Percentiles rank a stretch among this genome's conserved stretches.
Evolutionary conservation across 2,888 invertebrate species (phyloP).

Genomic region (Glyphotaelius pellucidus): DNA sequence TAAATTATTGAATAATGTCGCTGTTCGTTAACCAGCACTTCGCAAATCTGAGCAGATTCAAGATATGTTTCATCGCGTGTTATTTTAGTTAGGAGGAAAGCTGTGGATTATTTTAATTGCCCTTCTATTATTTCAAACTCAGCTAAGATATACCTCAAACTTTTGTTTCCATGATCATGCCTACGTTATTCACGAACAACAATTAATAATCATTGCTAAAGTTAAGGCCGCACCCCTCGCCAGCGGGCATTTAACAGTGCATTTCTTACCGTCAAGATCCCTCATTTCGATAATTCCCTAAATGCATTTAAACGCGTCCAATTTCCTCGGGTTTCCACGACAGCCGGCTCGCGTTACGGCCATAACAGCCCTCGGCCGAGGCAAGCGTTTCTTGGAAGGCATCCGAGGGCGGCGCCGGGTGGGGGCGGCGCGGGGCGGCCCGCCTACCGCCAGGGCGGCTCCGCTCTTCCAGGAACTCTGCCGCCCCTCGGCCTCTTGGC

Average conservation of each 20-base stretch:
- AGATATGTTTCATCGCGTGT: neutral
- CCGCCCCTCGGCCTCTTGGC: constrained; percentile 21
- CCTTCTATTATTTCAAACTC: too few relatives aligned
- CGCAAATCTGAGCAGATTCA: neutral
- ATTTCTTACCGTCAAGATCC: neutral
- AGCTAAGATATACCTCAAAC: neutral
- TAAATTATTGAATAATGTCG: neutral
- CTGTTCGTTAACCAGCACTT: neutral
- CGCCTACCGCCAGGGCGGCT: constrained; percentile 54
- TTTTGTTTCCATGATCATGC: neutral
- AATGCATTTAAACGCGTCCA: constrained; percentile 2
- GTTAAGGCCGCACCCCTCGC: neutral
- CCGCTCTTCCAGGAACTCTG: constrained; percentile 52
- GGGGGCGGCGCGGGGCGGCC: constrained; percentile 33
- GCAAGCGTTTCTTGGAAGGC: constrained; percentile 43
- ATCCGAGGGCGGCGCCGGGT: constrained; percentile 13
- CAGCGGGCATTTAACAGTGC: neutral
- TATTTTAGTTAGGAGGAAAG: too few relatives aligned
- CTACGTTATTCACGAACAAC: neutral
- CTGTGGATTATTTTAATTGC: too few relatives aligned
- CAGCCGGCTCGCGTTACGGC: neutral
- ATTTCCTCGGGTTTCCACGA: constrained; percentile 2
- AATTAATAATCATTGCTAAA: neutral
- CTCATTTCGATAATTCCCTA: neutral
- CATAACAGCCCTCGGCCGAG: neutral